phyloP scores from a whole-genome alignment of 2,797 vertebrate species.

The Heliangelus exortis region DNA sequence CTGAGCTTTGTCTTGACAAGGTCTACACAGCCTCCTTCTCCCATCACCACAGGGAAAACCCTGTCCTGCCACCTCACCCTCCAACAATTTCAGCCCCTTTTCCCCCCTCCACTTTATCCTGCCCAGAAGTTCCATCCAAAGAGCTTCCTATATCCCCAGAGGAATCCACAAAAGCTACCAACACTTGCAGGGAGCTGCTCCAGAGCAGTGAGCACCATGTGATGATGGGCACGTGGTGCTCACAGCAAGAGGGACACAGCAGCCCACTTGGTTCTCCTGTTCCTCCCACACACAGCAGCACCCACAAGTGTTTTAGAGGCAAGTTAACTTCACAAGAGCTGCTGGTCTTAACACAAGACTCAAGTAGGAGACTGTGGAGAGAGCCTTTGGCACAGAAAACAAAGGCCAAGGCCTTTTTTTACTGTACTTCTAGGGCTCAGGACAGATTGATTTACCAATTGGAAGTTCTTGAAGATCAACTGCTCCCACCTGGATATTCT shows the following conservation, averaged over 20 bases:
- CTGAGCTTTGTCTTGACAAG: neutral
- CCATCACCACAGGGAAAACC: neutral
- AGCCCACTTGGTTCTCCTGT: neutral
- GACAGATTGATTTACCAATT: neutral
- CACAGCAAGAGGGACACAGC: no score
- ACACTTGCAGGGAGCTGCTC: neutral
- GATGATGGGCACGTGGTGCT: fast-evolving
- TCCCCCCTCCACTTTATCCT: neutral
- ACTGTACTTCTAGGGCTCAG: neutral
- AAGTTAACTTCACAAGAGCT: neutral
- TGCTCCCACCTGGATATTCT: neutral
- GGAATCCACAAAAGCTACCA: neutral
- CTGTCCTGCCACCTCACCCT: neutral
- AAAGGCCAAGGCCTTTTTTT: neutral
- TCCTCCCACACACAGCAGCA: fast-evolving
- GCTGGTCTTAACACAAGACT: neutral
- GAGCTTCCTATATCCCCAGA: neutral
- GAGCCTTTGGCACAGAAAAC: neutral
- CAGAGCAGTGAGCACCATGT: neutral
- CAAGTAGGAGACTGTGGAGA: neutral
- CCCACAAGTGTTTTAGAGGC: fast-evolving
- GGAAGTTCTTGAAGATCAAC: neutral
- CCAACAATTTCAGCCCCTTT: neutral
- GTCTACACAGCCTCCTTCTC: neutral
- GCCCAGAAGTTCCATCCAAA: neutral